Base-by-base conservation (phyloP, 2,113 vertebrate genomes). In the Puntigrus tetrazona region DNA sequence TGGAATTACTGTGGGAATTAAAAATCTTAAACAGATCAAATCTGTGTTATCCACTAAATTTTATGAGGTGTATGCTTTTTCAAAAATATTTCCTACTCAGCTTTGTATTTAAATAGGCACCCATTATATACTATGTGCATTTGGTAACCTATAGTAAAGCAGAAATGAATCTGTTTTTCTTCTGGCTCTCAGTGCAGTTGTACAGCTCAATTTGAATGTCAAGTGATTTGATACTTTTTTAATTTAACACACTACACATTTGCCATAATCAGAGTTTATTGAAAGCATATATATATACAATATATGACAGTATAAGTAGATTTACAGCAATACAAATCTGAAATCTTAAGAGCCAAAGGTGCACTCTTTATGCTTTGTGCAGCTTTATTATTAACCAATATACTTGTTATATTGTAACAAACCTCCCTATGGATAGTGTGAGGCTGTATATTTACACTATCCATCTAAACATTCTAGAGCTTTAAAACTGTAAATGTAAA, bases 271-370 rank as follows among this genome's bases (percentile, higher is more conserved):
- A 6, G 25, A 45, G 18, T 81, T 45, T 81, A 81, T 67, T 34
- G 61, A 81, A 80, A 29, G 8, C n/a, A 65, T 31, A 47, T 80
- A 81, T 67, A 80, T 80, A 81, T 50, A 80, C 25, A 67, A 80
- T 67, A 63, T 67, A 50, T 78, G 14, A 43, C 55, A 61, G 43
- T 25, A 47, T 47, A 3, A 76, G 29, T n/a, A 50, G 38, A 57
- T 47, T 47, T 45, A 25, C 57, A 80, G 38, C 38, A 31, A 65
- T 41, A 38, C 14, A 78, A 77, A n/a, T 50, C 4, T 57, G 50
- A 72, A 74, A 6, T 47, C 13, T 47, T 74, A 69, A 38, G 65
- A 38, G 65, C 34, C 34, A 73, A n/a, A 43, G n/a, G 69, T 73
- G 38, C 69, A 73, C 38, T 73, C 43, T 55, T 55, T 74, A 59